phyloP scores from a whole-genome alignment of 2,113 vertebrate genomes.

The Anseranas semipalmata region DNA sequence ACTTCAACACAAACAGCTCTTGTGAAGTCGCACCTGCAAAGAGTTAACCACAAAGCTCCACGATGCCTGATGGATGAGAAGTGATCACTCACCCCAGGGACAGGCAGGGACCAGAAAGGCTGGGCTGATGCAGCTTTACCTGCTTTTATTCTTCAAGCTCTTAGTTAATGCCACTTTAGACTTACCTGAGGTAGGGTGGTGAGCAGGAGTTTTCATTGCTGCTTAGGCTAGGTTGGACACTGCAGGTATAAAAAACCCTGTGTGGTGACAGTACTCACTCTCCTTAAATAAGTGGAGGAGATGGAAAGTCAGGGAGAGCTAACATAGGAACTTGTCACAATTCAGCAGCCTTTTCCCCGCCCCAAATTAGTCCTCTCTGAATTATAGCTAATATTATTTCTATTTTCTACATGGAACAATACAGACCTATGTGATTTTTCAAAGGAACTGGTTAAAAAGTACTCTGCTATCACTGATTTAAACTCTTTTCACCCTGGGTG shows the following conservation, averaged over 20 bases:
- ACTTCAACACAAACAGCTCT: not conserved
- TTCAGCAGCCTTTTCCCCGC: not conserved
- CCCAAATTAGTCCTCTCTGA: not conserved
- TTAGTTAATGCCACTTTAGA: not conserved
- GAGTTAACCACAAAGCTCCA: conserved; percentile 23
- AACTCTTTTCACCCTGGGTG: not conserved
- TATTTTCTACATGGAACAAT: not conserved
- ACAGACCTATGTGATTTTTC: conserved; percentile 11
- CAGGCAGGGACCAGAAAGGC: not conserved
- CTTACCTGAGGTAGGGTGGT: not conserved
- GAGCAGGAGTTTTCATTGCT: not conserved
- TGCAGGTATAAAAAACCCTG: not conserved
- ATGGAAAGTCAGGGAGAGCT: not conserved
- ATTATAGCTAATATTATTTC: not conserved
- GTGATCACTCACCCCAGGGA: not conserved
- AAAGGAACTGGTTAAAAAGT: conserved; percentile 17
- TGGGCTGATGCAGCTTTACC: not conserved
- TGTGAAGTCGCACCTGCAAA: conserved; percentile 17
- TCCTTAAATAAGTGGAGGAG: not conserved
- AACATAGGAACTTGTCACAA: not conserved
- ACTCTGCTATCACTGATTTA: not conserved
- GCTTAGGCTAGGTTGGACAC: not conserved
- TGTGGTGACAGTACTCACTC: not conserved
- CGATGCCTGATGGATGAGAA: conserved; percentile 24
- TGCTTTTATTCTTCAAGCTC: not conserved